A percentile compares a stretch with the other conserved stretches of the same genome.
Conservation (phyloP, 2,797 vertebrate genomes). For the Anabas testudineus region DNA sequence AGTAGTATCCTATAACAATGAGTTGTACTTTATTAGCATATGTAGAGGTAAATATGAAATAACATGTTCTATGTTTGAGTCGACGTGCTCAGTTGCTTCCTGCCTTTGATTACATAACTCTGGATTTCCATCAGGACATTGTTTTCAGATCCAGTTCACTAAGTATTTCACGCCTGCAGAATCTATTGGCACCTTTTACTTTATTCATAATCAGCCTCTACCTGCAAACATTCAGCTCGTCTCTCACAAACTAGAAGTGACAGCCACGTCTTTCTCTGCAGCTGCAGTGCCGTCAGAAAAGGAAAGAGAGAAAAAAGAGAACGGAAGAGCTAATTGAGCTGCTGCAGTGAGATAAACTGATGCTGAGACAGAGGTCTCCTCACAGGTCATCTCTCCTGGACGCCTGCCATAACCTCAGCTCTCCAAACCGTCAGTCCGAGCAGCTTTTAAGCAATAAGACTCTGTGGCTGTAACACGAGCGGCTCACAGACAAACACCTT, state of each 20-base stretch:
- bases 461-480: constrained; percentile 41
- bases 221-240: not conserved
- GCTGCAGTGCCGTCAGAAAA: not conserved
- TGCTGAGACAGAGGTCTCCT: constrained; percentile 7
- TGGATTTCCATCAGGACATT: not conserved
- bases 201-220: not conserved
- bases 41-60: no score
- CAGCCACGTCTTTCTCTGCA: constrained; percentile 10
- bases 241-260: not conserved
- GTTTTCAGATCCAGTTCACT: not conserved
- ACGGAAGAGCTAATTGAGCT: constrained; percentile 19
- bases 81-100: not conserved
- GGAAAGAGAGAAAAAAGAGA: no score
- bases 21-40: no score
- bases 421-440: constrained; percentile 13
- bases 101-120: not conserved
- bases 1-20: no score
- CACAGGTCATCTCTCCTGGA: constrained; percentile 52
- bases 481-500: constrained; percentile 5
- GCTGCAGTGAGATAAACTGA: constrained; percentile 33
- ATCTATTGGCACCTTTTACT: constrained; percentile 20
- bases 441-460: constrained; percentile 23
- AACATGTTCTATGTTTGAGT: not conserved
- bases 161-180: constrained; percentile 37
- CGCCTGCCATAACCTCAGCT: constrained; percentile 29